phyloP scores from a whole-genome alignment of 2,797 vertebrate species.

The Intellagama lesueurii region DNA sequence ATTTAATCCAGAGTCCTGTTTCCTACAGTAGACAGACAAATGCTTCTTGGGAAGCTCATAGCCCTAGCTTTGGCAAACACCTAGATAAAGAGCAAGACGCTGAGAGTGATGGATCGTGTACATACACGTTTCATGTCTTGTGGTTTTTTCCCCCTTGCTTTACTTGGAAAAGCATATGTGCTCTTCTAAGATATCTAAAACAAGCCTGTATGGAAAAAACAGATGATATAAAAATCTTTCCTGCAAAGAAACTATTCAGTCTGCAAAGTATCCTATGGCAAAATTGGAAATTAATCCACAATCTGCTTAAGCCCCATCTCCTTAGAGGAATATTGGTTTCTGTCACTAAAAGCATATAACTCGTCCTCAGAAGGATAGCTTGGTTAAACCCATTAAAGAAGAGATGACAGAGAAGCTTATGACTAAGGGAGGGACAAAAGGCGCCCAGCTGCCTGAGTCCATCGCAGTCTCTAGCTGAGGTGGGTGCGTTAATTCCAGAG shows the following conservation, averaged over 20 bases:
- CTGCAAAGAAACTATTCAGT: neutral
- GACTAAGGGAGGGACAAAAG: conserved; percentile 55
- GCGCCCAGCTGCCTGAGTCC: conserved; percentile 53
- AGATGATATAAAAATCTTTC: conserved; percentile 9
- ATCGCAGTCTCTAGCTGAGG: conserved; percentile 50
- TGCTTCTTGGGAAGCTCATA: neutral
- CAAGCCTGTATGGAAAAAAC: conserved; percentile 16
- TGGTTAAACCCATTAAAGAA: conserved; percentile 66
- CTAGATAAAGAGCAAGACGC: neutral
- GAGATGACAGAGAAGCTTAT: conserved; percentile 58
- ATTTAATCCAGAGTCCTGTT: neutral
- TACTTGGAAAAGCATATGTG: conserved; percentile 42
- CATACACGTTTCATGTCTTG: neutral
- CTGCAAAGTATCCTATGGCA: conserved; percentile 23
- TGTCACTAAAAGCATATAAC: conserved; percentile 51
- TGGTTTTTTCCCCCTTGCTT: neutral
- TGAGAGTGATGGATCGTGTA: neutral
- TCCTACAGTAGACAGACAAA: neutral
- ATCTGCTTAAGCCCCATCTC: conserved; percentile 55
- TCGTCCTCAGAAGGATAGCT: conserved; percentile 54
- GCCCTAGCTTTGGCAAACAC: neutral
- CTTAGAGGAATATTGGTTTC: conserved; percentile 62
- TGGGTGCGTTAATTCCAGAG: conserved; percentile 46
- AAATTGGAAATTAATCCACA: conserved; percentile 51
- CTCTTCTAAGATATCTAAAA: conserved; percentile 29